Evolutionary conservation across 2,888 invertebrate genomes (phyloP).

Genomic region (Melanophora roralis): DNA sequence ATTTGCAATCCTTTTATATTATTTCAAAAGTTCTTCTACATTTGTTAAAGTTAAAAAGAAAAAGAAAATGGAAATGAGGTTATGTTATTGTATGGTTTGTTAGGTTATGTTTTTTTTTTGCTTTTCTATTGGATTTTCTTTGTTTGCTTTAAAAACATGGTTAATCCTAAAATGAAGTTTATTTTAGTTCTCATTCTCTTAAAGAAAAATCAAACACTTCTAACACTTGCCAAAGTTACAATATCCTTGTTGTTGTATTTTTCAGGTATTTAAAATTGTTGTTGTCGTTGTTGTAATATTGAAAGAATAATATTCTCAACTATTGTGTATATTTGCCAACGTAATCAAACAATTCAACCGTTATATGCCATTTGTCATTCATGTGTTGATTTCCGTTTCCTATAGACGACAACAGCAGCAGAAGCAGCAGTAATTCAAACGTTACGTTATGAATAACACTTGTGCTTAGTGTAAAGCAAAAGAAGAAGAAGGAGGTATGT

Average conservation of each 20-base stretch:
- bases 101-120: not conserved
- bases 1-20: too few species aligned
- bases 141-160: slow-evolving; percentile 13
- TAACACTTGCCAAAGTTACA: slow-evolving; percentile 27
- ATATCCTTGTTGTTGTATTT: slow-evolving; percentile 51
- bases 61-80: slow-evolving; percentile 41
- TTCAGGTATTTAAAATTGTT: slow-evolving; percentile 28
- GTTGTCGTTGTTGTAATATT: slow-evolving; percentile 6
- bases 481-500: slow-evolving; percentile 10
- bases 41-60: not conserved
- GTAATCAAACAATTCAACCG: slow-evolving; percentile 62
- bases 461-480: slow-evolving; percentile 27
- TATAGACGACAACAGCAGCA: slow-evolving; percentile 50
- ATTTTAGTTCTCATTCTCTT: not conserved
- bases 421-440: not conserved
- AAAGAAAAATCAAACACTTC: slow-evolving; percentile 35
- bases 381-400: slow-evolving; percentile 76
- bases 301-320: slow-evolving; percentile 12
- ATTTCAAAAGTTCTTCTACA: too few species aligned
- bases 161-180: slow-evolving; percentile 47
- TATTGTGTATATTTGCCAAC: slow-evolving; percentile 46
- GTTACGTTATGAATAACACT: slow-evolving; percentile 29
- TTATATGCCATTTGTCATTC: slow-evolving; percentile 73
- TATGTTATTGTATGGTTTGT: not conserved
- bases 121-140: not conserved